Evolutionary conservation across 2,888 invertebrate genomes (phyloP).

Genomic region (Colletes collaris): DNA sequence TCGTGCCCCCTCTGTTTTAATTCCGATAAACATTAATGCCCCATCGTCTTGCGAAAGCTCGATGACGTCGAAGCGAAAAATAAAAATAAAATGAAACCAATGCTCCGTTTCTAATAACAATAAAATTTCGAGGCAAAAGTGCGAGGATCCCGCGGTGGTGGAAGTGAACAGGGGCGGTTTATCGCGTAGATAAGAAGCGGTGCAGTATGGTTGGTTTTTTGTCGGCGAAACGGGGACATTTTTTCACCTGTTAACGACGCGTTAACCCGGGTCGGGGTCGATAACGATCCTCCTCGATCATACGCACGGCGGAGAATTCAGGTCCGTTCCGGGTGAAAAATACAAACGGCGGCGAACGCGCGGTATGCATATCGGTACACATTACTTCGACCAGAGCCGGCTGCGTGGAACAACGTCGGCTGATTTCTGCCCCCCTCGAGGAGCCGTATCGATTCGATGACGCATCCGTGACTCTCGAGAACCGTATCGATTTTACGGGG

Average conservation of each 20-base stretch:
- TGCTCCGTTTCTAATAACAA: no score
- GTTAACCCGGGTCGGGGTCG: conserved; percentile 4
- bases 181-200: no score
- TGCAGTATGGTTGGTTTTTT: no score
- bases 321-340: conserved; percentile 30
- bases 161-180: no score
- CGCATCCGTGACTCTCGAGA: conserved; percentile 12
- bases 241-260: background rate
- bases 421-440: conserved; percentile 17
- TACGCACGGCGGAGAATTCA: conserved; percentile 10
- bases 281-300: conserved; percentile 7
- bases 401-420: conserved; percentile 6
- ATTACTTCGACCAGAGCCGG: background rate
- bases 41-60: no score
- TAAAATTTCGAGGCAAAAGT: no score
- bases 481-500: conserved; percentile 36
- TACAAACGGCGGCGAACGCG: conserved; percentile 23
- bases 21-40: no score
- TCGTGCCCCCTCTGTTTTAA: no score
- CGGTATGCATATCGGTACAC: conserved; percentile 3
- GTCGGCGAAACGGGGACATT: no score
- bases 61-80: no score
- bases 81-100: no score
- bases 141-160: no score
- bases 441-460: conserved; percentile 36